A percentile compares a stretch with the other conserved stretches of the same genome.
Evolutionary conservation across 2,113 vertebrate genomes (phyloP).

Genomic region (Naja naja): DNA sequence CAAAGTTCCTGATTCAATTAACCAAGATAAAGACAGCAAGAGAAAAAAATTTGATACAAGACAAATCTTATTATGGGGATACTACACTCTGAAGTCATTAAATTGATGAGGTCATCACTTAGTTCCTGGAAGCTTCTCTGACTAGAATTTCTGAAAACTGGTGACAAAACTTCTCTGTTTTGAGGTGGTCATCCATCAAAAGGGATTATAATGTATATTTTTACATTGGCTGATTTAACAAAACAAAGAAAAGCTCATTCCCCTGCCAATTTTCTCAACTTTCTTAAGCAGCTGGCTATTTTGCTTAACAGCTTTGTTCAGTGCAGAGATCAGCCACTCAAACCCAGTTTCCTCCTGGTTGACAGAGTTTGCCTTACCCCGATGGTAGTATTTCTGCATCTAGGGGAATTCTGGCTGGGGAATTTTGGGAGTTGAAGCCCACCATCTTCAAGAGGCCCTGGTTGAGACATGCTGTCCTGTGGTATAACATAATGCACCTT

Average conservation of each 20-base stretch:
- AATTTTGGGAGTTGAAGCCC: background rate
- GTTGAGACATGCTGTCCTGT: background rate
- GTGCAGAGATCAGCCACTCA: background rate
- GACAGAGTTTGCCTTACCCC: background rate
- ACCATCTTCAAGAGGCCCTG: background rate
- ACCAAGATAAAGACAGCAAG: background rate
- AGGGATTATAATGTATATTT: background rate
- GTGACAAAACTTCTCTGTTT: background rate
- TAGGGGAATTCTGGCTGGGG: background rate
- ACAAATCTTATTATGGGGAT: background rate
- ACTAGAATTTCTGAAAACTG: background rate
- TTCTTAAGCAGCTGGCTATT: background rate
- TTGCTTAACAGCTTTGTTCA: background rate
- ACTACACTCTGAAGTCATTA: background rate
- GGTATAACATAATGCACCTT: background rate
- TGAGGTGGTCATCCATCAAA: background rate
- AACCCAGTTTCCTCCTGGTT: background rate
- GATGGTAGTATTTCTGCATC: background rate
- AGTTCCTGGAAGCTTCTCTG: background rate
- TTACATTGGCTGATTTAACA: background rate
- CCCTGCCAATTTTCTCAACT: background rate
- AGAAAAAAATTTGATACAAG: background rate
- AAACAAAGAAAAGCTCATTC: background rate
- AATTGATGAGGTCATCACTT: background rate
- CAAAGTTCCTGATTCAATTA: background rate